Base-by-base conservation (phyloP, 2,888 invertebrate genomes). In the Meteorus colon region DNA sequence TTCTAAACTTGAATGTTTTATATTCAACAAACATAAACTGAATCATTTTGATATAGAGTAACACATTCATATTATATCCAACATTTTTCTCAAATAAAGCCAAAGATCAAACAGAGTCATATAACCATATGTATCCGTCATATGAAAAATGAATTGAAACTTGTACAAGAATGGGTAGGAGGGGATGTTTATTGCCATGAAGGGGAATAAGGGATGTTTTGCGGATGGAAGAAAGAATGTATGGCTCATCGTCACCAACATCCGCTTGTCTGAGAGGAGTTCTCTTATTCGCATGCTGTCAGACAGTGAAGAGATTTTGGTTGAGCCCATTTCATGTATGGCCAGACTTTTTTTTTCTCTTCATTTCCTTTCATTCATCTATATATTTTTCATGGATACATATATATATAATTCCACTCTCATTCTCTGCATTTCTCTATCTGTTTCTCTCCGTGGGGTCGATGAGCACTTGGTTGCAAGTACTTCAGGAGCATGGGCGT, bases 251-350 rank as follows among this genome's bases (percentile, higher is more conserved):
- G 72, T 76, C 73, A 75, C 75, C 60, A 63, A 12, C 45, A 37
- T 37, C 27, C 41, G 37, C 55, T 31, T 24, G 69, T 29, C 10
- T 29, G 24, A 29, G 8, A 29, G 45, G 82, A 82, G 81, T 84
- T 83, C 85, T 85, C 82, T 6, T 82, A 83, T 82, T 82, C 73
- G 82, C 82, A 79, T 83, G 81, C 79, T 78, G 78, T 80, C 79
- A 82, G 82, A 83, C 83, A 83, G 81, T 81, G 77, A 66, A 77
- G 78, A 41, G 73, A 34, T 73, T 67, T 69, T 72, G 70, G 29
- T 75, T 55, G 41, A 70, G 63, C 48, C 73, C 74, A 16, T 48
- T 48, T 4, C 48, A 48, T 48, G 34, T 72, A 62, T 67, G 73
- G 45, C 67, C 67, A 76, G 75, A 76, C 73, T 51, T 60, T 63